Percentiles rank a stretch among this genome's conserved stretches.
phyloP scores from a whole-genome alignment of 2,113 vertebrate genomes.

The Hippoglossus stenolepis region DNA sequence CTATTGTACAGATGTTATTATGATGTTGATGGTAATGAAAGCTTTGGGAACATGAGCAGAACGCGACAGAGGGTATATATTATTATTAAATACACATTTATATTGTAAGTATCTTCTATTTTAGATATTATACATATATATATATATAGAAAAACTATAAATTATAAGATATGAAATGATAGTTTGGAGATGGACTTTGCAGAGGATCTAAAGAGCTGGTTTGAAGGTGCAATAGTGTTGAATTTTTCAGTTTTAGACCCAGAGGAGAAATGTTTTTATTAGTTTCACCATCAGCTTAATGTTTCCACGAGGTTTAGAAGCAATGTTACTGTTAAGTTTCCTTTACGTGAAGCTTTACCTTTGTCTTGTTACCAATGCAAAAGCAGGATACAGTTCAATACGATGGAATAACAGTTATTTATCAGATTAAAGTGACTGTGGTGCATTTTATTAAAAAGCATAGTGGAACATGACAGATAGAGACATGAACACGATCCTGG shows the following conservation, averaged over 20 bases:
- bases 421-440: neutral
- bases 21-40: conserved; percentile 18
- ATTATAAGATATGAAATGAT: conserved; percentile 47
- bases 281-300: neutral
- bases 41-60: conserved; percentile 42
- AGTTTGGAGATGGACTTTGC: conserved; percentile 34
- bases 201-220: conserved; percentile 18
- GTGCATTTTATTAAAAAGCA: neutral
- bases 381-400: neutral
- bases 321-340: conserved; percentile 25
- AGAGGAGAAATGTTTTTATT: conserved; percentile 1
- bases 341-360: conserved; percentile 24
- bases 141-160: conserved; percentile 22
- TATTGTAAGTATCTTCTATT: conserved; percentile 63
- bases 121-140: conserved; percentile 60
- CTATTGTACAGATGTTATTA: conserved; percentile 52
- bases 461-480: too few relatives aligned
- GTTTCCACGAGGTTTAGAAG: neutral
- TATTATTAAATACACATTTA: conserved; percentile 53
- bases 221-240: conserved; percentile 2
- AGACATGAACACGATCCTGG: too few relatives aligned
- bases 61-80: conserved; percentile 34
- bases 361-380: conserved; percentile 12
- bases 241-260: conserved; percentile 4
- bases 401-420: neutral